Evolutionary conservation across 2,113 vertebrate species (phyloP), one percentile per base, ranked within the genome.

Genomic region (Tragelaphus buxtoni): DNA sequence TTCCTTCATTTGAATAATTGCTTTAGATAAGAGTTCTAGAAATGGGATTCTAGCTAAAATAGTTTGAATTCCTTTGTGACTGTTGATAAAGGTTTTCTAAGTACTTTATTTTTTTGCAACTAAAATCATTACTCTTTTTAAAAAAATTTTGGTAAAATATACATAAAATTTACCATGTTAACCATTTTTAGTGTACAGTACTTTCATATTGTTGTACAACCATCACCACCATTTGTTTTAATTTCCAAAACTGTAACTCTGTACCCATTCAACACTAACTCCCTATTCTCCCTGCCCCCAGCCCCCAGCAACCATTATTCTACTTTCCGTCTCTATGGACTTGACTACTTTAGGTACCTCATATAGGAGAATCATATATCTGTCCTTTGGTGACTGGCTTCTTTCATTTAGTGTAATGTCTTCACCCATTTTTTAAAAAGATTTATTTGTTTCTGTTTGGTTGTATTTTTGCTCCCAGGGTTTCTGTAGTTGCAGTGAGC

Each of bases 331-430:
- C 51, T 79, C 18, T 80, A 28, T 80, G 90, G 39, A 89, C 80
- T 39, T 53, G 49, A 88, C 42, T 51, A 47, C 13, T 89, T 49
- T 77, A 58, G 49, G 16, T 83, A 77, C 65, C 11, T 87, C 74
- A 89, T 26, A 79, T 18, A 47, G 72, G n/a, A 20, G 45, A 94
- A 55, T 81, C 56, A 39, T 87, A 65, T 30, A 58, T 88, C 65
- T 92, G 22, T 92, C 49, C n/a, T 89, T 95, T 88, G 60, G 51
- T 55, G 45, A 72, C 45, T 93, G 72, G 30, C 39, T 95, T 90
- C 39, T 95, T 89, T 89, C 79, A 90, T n/a, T 90, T 93, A 93
- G 69, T 51, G 45, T 85, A 80, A 51, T 74, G 55, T 42, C n/a
- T 32, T 80, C 9, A 85, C 13, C 7, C 42, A 47, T 76, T 45